Percentiles rank a stretch among this genome's conserved stretches.
Evolutionary conservation across 2,797 vertebrate genomes (phyloP).

Genomic region (Pipistrellus pygmaeus): DNA sequence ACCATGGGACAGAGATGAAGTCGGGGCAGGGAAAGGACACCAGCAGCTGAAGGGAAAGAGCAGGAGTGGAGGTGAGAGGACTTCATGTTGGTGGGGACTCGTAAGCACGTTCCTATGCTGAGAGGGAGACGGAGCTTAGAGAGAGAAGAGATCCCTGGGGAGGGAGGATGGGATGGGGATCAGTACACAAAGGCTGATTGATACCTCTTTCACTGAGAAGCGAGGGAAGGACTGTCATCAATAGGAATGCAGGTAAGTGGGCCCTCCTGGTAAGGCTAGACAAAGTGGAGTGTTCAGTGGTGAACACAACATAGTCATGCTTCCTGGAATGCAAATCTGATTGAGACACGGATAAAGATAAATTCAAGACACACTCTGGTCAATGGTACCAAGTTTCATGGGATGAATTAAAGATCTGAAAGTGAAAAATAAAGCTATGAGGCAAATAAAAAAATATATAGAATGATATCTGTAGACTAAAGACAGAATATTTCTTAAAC

Average conservation of each 20-base stretch:
- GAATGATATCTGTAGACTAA: not conserved
- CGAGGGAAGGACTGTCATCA: not conserved
- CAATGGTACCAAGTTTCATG: not conserved
- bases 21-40: not conserved
- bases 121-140: not conserved
- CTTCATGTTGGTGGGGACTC: too few species aligned
- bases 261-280: not conserved
- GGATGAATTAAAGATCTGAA: not conserved
- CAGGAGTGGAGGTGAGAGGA: not conserved
- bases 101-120: not conserved
- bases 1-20: not conserved
- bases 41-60: not conserved
- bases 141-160: not conserved
- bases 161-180: not conserved
- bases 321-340: not conserved
- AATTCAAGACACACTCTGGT: not conserved
- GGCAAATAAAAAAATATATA: not conserved
- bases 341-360: not conserved
- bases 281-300: not conserved
- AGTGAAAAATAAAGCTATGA: not conserved
- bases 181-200: not conserved
- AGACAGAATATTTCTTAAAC: not conserved
- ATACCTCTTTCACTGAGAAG: not conserved
- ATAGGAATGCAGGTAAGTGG: not conserved
- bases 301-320: not conserved